Conservation (phyloP, 2,888 invertebrate genomes). For the Nemotelus nigrinus region DNA sequence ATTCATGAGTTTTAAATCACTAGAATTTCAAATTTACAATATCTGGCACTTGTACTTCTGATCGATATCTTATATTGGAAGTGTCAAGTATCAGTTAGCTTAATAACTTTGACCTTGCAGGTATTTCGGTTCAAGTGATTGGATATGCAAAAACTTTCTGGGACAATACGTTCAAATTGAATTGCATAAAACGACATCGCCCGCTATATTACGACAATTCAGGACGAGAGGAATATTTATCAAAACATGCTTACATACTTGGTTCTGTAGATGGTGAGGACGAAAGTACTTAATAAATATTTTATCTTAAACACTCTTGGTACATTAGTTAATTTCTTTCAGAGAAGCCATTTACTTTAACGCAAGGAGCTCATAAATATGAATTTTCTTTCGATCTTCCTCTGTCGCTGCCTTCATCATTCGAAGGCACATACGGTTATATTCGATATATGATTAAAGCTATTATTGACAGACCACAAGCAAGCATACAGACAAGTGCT, state of each 20-base stretch:
- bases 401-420: conserved; percentile 63
- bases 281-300: conserved; percentile 3
- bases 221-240: conserved; percentile 66
- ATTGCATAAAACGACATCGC: conserved; percentile 57
- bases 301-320: background rate
- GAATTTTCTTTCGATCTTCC: conserved; percentile 67
- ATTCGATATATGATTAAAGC: conserved; percentile 69
- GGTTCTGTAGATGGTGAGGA: conserved; percentile 66
- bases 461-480: conserved; percentile 70
- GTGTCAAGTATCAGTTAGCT: background rate
- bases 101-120: conserved; percentile 54
- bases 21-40: too few species aligned
- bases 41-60: too few species aligned
- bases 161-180: conserved; percentile 58
- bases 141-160: conserved; percentile 66
- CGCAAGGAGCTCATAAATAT: conserved; percentile 66
- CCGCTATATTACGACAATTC: conserved; percentile 58
- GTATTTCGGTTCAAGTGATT: conserved; percentile 64
- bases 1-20: too few species aligned
- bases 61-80: background rate
- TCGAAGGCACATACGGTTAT: conserved; percentile 64
- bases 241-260: conserved; percentile 64
- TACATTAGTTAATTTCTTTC: background rate
- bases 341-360: conserved; percentile 57
- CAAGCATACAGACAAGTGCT: conserved; percentile 68